These are phyloP conservation scores for Eptatretus atami DNA, from an alignment of 2,797 vertebrate genomes.

Conservation along the genomic window DNA sequence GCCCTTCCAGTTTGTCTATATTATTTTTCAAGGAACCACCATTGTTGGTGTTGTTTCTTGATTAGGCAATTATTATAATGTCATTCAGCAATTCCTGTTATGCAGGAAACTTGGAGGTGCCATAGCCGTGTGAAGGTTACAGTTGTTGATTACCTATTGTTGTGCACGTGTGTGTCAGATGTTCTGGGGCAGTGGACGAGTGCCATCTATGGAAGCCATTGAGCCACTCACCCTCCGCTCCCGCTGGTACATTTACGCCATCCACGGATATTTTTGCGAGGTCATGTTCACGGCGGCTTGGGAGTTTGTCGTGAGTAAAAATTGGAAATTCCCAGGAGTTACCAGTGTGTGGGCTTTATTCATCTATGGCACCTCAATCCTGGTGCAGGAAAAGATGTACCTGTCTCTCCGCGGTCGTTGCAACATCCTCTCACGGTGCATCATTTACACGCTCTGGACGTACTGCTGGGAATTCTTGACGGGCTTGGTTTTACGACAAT, in stretches of 20 bases:
- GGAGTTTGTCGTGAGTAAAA: conserved; percentile 73
- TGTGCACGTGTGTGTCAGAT: too few species aligned
- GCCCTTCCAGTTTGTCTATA: too few species aligned
- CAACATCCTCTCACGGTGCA: conserved; percentile 45
- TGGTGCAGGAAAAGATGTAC: conserved; percentile 82
- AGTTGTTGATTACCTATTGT: too few species aligned
- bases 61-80: too few species aligned
- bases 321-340: conserved; percentile 92
- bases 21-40: too few species aligned
- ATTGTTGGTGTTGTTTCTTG: too few species aligned
- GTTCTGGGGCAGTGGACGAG: conserved; percentile 12
- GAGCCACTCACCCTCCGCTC: conserved; percentile 54
- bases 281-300: conserved; percentile 96
- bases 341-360: conserved; percentile 93
- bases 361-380: conserved; percentile 92
- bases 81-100: too few species aligned
- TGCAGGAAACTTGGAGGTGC: too few species aligned
- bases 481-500: conserved; percentile 57
- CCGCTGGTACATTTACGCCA: conserved; percentile 92
- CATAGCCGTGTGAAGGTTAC: too few species aligned
- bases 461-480: conserved; percentile 93
- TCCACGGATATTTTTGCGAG: conserved; percentile 92
- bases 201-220: conserved; percentile 16
- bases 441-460: conserved; percentile 90
- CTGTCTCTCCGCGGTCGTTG: conserved; percentile 36